These are phyloP conservation scores for Tetramorium parvispinum DNA, from an alignment of 1,140 invertebrate species.

Conservation along the genomic window DNA sequence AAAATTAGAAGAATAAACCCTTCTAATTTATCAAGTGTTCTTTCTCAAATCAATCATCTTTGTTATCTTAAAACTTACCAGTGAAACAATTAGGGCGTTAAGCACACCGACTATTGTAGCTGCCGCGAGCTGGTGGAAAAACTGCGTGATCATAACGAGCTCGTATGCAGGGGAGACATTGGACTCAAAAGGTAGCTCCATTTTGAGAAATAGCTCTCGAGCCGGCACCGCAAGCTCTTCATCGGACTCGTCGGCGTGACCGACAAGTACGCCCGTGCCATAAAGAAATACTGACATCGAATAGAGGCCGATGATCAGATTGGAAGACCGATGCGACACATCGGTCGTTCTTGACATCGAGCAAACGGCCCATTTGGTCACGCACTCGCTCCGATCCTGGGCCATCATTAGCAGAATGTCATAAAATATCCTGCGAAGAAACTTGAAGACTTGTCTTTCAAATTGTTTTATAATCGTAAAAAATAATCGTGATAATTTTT, in stretches of 20 bases:
- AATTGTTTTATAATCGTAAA: background rate
- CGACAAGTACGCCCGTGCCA: slow-evolving; percentile 39
- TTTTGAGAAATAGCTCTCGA: slow-evolving; percentile 52
- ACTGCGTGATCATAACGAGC: slow-evolving; percentile 45
- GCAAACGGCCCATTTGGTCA: background rate
- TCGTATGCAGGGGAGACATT: slow-evolving; percentile 49
- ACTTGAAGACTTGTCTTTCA: background rate
- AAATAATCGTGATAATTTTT: background rate
- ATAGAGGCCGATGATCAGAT: slow-evolving; percentile 42
- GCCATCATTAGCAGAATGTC: slow-evolving; percentile 57
- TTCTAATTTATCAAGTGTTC: background rate
- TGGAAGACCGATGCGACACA: slow-evolving; percentile 41
- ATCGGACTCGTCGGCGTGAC: background rate
- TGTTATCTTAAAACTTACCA: slow-evolving; percentile 32
- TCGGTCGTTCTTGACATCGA: slow-evolving; percentile 40
- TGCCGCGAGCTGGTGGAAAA: slow-evolving; percentile 46
- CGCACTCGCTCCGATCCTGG: slow-evolving; percentile 50
- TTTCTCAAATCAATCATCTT: background rate
- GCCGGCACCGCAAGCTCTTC: background rate
- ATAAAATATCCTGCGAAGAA: slow-evolving; percentile 34
- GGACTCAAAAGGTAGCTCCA: slow-evolving; percentile 54
- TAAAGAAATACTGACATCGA: slow-evolving; percentile 41
- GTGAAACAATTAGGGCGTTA: slow-evolving; percentile 48
- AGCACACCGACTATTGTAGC: slow-evolving; percentile 46
- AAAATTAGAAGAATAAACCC: background rate